These are phyloP conservation scores for Noctilio leporinus DNA, from an alignment of 2,113 vertebrate genomes.

Conservation along the genomic window DNA sequence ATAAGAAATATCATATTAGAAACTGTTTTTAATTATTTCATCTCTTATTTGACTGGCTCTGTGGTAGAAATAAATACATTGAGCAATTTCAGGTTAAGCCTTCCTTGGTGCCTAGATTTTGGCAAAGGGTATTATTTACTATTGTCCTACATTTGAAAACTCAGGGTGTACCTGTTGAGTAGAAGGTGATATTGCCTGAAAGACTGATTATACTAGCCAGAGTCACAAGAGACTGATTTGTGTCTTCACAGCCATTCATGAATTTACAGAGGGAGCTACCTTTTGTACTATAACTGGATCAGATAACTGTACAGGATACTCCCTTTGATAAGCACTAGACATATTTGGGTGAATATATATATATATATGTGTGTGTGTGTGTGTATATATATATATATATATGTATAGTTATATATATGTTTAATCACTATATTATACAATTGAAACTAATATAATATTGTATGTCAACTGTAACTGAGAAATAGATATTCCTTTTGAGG, in stretches of 20 bases:
- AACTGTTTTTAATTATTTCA: not conserved
- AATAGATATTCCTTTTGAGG: not conserved
- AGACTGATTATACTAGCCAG: not conserved
- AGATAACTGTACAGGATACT: not conserved
- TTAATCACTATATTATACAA: not conserved
- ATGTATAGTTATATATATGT: not conserved
- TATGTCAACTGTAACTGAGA: not conserved
- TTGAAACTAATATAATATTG: not conserved
- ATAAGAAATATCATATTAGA: not conserved
- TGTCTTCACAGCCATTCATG: not conserved
- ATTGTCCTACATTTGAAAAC: not conserved
- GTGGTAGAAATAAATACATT: not conserved
- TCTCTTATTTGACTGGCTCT: not conserved
- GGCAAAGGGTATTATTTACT: not conserved
- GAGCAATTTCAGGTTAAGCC: not conserved
- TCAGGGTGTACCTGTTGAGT: not conserved
- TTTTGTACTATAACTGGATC: not conserved
- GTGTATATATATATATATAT: no score
- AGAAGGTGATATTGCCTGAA: not conserved
- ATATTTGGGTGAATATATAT: no score
- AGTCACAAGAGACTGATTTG: conserved; percentile 16
- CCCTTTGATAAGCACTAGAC: not conserved
- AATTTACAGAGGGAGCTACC: not conserved
- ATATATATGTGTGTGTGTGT: no score
- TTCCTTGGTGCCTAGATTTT: not conserved